Evolutionary conservation across 2,888 invertebrate species (phyloP).

Genomic region (Ormyrus nitidulus): DNA sequence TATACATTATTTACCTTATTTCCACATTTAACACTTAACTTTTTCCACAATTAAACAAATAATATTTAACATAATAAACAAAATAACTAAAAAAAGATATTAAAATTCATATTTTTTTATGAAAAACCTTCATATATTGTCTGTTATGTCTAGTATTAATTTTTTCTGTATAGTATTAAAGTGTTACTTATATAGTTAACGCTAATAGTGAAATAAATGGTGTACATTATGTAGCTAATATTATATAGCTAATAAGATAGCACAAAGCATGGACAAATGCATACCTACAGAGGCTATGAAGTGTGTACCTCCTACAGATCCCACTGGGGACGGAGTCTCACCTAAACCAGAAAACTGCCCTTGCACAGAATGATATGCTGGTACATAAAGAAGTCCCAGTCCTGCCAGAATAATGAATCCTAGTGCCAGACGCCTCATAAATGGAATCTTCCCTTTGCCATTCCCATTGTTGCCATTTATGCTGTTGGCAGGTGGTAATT

Average conservation of each 20-base stretch:
- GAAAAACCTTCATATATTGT: no score
- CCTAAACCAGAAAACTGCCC: constrained; percentile 71
- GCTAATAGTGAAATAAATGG: background rate
- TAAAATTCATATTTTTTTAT: no score
- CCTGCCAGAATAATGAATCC: constrained; percentile 70
- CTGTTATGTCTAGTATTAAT: background rate
- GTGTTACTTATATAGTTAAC: constrained; percentile 39
- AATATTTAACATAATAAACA: no score
- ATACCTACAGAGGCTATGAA: constrained; percentile 71
- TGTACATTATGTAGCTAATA: constrained; percentile 5
- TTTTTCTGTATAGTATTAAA: constrained; percentile 18
- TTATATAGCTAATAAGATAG: background rate
- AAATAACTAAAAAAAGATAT: no score
- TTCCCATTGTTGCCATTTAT: constrained; percentile 64
- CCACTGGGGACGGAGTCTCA: constrained; percentile 69
- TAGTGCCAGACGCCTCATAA: constrained; percentile 68
- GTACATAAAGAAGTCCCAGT: constrained; percentile 71
- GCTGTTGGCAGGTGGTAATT: constrained; percentile 68
- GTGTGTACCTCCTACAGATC: constrained; percentile 66
- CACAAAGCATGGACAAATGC: constrained; percentile 60
- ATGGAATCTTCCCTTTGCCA: constrained; percentile 68
- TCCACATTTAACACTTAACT: no score
- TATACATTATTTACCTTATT: no score
- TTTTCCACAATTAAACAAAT: no score
- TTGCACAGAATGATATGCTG: constrained; percentile 73